Evolutionary conservation across 2,888 invertebrate genomes (phyloP), one percentile per base, ranked within the genome.

Genomic region (Spilosoma lubricipeda): DNA sequence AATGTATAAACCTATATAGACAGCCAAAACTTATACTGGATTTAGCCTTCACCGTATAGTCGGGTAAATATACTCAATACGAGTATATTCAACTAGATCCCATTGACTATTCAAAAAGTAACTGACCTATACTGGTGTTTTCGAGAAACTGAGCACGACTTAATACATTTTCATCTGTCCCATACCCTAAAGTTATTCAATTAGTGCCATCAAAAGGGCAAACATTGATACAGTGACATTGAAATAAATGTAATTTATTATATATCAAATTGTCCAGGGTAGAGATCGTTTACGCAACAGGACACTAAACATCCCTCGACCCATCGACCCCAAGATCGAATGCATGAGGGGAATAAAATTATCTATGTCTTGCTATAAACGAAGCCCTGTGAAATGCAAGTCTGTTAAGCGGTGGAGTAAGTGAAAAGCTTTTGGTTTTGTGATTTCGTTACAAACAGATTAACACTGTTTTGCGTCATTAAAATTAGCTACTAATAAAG

Each of bases 271-370:
- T 87, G 93, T 89, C 88, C 84, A 87, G 86, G 87, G 88, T 88
- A 85, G 86, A 87, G 87, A 91, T 90, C 92, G 92, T 93, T 94
- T 94, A 94, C 90, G 92, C 90, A 91, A 92, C 89, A 87, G 85
- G 87, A 90, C 90, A 88, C 90, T 90, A 91, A 90, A 89, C 90
- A 91, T 91, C 92, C 91, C 90, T 86, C 86, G 85, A 85, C 84
- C 90, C 88, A 84, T 85, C 88, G 88, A 89, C 89, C 91, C 90
- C 85, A 83, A 76, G 77, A 78, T 81, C 78, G 73, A 75, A 82
- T 81, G 79, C 83, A 84, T 83, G 89, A 90, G 94, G 94, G 94
- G 94, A 93, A 93, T 94, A 92, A 93, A 91, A 94, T 93, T 93
- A 94, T 93, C 91, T 89, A 85, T 82, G 85, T 83, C 87, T 87